Base-by-base conservation (phyloP, 2,113 vertebrate species). In the Cyprinodon variegatus region DNA sequence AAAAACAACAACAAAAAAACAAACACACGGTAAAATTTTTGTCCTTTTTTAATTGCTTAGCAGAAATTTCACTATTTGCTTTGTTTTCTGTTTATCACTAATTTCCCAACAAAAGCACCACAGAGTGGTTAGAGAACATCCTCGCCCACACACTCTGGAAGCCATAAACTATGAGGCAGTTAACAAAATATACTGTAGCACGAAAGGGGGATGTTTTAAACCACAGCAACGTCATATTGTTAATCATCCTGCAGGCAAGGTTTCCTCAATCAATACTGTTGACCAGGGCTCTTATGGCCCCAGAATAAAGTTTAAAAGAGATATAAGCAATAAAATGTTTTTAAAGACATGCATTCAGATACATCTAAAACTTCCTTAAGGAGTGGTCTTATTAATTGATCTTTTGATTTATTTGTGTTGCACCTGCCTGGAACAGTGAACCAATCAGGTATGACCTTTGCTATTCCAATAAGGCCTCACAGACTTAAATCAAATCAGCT, bases 151-250 rank as follows among this genome's bases (percentile, higher is more conserved):
- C 84, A 36, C 37, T 57, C 82, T 80, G 85, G 76, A 69, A 78
- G 66, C 61, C 72, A 75, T 48, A 69, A 93, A 86, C 93, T 82
- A 87, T 65, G 72, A 81, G 86, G 72, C 81, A 65, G 57, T 87
- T 90, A 90, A 91, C 83, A 79, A 86, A 82, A 83, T 87, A 88
- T 86, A 83, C 78, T 80, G 77, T 79, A 83, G 82, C 71, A 74
- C 45, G 36, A 67, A 83, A 83, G 66, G 74, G 79, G 72, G 83
- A 79, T 86, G 80, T 91, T 90, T 90, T 81, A 90, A 65, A 78
- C 17, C 29, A 48, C 50, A 43, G 60, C 60, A 29, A 14, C 76
- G 43, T 78, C 43, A 53, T 74, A 77, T 60, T 78, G 64, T 91
- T 84, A 89, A 91, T 93, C 88, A 86, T 79, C 72, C 61, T 81